A percentile compares a stretch with the other conserved stretches of the same genome.
Conservation (phyloP, 2,888 invertebrate species). For the Amphipoea lucens region DNA sequence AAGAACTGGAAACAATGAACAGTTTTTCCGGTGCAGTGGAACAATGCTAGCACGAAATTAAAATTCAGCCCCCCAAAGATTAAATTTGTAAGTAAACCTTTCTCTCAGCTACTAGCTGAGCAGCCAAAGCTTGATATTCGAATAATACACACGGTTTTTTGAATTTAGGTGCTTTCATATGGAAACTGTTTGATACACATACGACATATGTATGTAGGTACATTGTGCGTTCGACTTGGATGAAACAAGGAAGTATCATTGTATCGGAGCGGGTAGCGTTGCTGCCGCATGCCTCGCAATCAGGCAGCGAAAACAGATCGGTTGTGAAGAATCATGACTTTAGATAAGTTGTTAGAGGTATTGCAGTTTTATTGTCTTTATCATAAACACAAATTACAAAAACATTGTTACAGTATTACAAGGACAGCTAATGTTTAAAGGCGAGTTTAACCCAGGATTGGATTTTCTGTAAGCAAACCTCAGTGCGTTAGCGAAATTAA, state of each 20-base stretch:
- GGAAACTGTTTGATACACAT: slow-evolving; percentile 1
- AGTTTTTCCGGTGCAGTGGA: background rate
- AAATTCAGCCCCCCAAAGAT: background rate
- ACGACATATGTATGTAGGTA: background rate
- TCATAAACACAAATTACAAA: too few relatives aligned
- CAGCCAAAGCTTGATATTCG: background rate
- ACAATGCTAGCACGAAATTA: slow-evolving; percentile 27
- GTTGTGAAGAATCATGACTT: slow-evolving; percentile 16
- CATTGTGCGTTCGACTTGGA: slow-evolving; percentile 15
- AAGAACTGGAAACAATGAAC: slow-evolving; percentile 1
- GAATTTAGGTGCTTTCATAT: background rate
- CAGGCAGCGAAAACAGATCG: slow-evolving; percentile 44
- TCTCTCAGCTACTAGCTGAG: background rate
- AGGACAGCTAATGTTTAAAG: too few relatives aligned
- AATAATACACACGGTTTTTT: background rate
- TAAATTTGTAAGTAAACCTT: too few relatives aligned
- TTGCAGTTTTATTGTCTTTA: too few relatives aligned
- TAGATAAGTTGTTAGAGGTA: background rate
- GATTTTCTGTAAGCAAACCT: too few relatives aligned
- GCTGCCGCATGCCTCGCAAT: slow-evolving; percentile 64
- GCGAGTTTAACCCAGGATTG: too few relatives aligned
- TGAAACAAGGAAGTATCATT: slow-evolving; percentile 60
- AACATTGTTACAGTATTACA: too few relatives aligned
- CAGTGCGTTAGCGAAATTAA: too few relatives aligned
- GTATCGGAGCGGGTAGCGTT: slow-evolving; percentile 60